Percentiles rank a stretch among this genome's conserved stretches.
These are phyloP conservation scores for Strix aluco DNA, from an alignment of 2,113 vertebrate genomes.

Conservation along the genomic window DNA sequence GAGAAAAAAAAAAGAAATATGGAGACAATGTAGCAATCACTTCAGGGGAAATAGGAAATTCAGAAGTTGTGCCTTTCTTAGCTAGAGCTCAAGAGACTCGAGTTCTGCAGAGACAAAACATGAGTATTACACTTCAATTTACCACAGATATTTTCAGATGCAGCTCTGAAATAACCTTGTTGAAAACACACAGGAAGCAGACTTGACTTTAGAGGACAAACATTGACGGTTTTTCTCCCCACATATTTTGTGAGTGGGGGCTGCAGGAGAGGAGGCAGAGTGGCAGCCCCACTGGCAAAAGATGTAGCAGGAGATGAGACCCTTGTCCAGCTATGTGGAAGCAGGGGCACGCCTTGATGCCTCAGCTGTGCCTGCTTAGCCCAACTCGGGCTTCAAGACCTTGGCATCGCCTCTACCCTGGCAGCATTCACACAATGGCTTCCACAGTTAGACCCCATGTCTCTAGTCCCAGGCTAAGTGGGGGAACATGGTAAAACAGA, in stretches of 20 bases:
- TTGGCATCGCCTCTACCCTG: not conserved
- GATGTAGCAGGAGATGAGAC: no score
- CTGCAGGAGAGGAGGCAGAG: not conserved
- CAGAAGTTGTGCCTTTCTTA: not conserved
- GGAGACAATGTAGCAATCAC: not conserved
- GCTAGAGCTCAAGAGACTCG: not conserved
- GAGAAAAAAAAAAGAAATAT: not conserved
- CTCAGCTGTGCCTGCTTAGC: not conserved
- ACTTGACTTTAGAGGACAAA: not conserved
- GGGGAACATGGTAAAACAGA: not conserved
- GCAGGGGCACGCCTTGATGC: no score
- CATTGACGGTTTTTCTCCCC: accelerated
- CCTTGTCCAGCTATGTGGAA: not conserved
- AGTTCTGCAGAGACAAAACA: not conserved
- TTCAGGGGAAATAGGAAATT: not conserved
- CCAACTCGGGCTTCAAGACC: not conserved
- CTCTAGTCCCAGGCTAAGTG: not conserved
- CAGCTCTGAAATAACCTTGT: not conserved
- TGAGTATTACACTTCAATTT: not conserved
- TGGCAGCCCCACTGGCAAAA: not conserved
- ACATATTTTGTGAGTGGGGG: not conserved
- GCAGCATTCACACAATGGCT: not conserved
- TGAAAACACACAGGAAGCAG: not conserved
- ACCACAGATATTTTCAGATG: not conserved
- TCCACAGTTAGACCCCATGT: accelerated